Conservation (phyloP, 2,888 invertebrate species). For the Thymelicus acteon region DNA sequence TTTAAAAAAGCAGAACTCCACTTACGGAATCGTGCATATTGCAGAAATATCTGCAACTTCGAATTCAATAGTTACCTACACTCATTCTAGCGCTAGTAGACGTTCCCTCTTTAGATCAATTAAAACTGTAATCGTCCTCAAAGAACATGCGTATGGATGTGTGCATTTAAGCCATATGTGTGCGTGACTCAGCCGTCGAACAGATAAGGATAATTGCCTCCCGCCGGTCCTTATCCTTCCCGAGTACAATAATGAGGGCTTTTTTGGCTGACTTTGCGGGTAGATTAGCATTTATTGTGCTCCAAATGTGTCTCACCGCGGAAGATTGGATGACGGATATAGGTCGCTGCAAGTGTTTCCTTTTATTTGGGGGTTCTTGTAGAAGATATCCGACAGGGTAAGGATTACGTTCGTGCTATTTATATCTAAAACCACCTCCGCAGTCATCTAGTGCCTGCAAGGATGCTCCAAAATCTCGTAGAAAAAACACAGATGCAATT, state of each 20-base stretch:
- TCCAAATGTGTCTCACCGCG: not conserved
- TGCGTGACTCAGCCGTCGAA: slow-evolving; percentile 23
- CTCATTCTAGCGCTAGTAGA: not conserved
- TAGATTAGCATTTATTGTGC: slow-evolving; percentile 35
- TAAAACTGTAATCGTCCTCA: slow-evolving; percentile 7
- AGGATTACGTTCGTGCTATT: too few relatives aligned
- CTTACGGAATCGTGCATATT: too few relatives aligned
- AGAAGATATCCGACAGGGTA: too few relatives aligned
- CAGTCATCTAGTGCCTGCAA: too few relatives aligned
- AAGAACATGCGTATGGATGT: not conserved
- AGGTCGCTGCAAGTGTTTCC: not conserved
- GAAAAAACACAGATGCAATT: too few relatives aligned
- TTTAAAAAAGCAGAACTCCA: too few relatives aligned
- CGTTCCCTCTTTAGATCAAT: slow-evolving; percentile 4
- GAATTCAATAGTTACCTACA: not conserved
- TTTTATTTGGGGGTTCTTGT: not conserved
- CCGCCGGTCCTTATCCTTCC: slow-evolving; percentile 31
- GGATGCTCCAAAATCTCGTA: too few relatives aligned
- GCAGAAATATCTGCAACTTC: not conserved
- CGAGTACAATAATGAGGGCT: slow-evolving; percentile 36
- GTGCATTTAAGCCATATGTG: not conserved
- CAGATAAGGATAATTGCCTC: slow-evolving; percentile 36
- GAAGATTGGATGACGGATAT: not conserved
- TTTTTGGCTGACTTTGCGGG: slow-evolving; percentile 36
- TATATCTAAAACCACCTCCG: too few relatives aligned